Evolutionary conservation across 2,888 invertebrate species (phyloP).

Genomic region (Parthenolecanium corni): DNA sequence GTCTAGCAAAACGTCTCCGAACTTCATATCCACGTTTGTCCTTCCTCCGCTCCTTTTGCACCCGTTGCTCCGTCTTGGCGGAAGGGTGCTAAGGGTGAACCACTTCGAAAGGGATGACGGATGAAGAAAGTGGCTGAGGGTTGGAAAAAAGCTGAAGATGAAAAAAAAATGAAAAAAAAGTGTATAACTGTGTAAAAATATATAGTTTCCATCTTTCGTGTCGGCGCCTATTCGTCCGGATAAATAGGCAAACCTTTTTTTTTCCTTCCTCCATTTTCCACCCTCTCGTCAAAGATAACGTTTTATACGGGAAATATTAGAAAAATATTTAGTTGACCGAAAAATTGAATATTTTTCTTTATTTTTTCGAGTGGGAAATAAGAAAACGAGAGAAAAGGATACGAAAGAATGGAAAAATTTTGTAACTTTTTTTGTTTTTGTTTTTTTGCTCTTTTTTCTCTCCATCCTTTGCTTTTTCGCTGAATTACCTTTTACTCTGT

Average conservation of each 20-base stretch:
- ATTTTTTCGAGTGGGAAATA: constrained; percentile 24
- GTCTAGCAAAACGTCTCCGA: constrained; percentile 10
- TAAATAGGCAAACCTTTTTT: constrained; percentile 24
- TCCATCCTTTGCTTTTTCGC: constrained; percentile 6
- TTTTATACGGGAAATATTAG: constrained; percentile 29
- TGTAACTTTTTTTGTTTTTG: no score
- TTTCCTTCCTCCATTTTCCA: no score
- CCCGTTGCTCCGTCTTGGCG: background rate
- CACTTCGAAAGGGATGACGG: background rate
- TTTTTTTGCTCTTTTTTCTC: no score
- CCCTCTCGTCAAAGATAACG: constrained; percentile 14
- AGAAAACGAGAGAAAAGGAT: background rate
- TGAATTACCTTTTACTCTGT: constrained; percentile 11
- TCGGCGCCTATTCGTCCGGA: constrained; percentile 29
- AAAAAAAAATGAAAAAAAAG: background rate
- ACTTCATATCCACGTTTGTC: constrained; percentile 4
- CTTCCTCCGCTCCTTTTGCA: background rate
- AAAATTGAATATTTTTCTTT: constrained; percentile 29
- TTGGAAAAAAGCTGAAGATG: constrained; percentile 1
- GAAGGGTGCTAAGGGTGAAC: background rate
- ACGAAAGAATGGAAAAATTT: constrained; percentile 10
- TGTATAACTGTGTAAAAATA: background rate
- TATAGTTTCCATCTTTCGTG: constrained; percentile 14
- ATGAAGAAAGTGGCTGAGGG: background rate
- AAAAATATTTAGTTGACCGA: constrained; percentile 30